Percentiles rank a stretch among this genome's conserved stretches.
Evolutionary conservation across 1,140 invertebrate genomes (phyloP).

Genomic region (Atopsyche davidsoni): DNA sequence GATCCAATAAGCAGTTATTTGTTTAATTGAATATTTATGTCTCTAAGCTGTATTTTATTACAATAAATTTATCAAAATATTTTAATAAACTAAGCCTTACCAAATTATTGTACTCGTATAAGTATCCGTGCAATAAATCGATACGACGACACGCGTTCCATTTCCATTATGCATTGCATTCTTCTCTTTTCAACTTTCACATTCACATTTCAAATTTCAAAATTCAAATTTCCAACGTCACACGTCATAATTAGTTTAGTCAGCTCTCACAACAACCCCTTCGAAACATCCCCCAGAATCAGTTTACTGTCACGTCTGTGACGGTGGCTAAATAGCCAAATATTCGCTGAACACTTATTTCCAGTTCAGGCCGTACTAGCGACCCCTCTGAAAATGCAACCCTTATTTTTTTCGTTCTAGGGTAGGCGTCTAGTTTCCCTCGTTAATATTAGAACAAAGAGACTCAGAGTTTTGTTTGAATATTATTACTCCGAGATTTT

Average conservation of each 20-base stretch:
- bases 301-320: conserved; percentile 1
- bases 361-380: not conserved
- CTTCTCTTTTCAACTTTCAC: no score
- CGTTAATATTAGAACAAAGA: conserved; percentile 7
- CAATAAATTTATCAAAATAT: no score
- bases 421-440: conserved; percentile 5
- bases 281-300: conserved; percentile 2
- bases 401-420: conserved; percentile 1
- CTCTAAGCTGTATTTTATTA: no score
- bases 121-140: no score
- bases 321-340: conserved; percentile 1
- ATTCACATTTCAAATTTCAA: no score
- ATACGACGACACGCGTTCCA: no score
- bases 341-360: not conserved
- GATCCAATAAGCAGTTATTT: no score
- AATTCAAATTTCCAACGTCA: conserved; percentile 5
- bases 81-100: no score
- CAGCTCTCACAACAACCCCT: conserved; percentile 19
- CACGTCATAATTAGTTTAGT: conserved; percentile 21
- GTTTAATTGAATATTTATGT: no score
- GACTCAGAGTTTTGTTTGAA: not conserved
- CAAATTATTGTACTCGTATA: no score
- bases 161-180: no score
- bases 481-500: no score
- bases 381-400: not conserved